Evolutionary conservation across 2,797 vertebrate species (phyloP), one percentile per base, ranked within the genome.

Genomic region (Peromyscus eremicus): DNA sequence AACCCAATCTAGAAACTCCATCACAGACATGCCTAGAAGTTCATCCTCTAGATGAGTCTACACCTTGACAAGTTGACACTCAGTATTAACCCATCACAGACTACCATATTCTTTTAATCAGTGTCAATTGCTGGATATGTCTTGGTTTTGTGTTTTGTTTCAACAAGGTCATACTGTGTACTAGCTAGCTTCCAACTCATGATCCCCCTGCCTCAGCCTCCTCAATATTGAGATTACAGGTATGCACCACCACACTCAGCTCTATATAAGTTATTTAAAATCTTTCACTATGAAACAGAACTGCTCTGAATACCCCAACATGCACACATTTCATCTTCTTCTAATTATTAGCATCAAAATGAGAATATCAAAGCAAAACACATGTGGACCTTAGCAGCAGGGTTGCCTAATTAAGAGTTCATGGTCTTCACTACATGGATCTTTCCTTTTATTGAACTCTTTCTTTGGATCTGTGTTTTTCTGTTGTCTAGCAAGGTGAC

Each of bases 381-480:
- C 3, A 57, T 49, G 16, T 32, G 29, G 12, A 19, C 49, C 37
- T 89, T 68, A 84, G 91, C 37, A 55, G 87, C 0, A 37, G 77
- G 71, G 62, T 12, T 29, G 16, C n/a, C 71, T 57, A 60, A 29
- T 32, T 64, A 80, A 84, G 84, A 29, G 46, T n/a, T 46, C 43
- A 17, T 14, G 21, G 10, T 37, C 70, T 64, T 25, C 46, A 57
- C 9, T 2, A 57, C 29, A 43, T 9, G 40, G 16, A 21, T 93
- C 46, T 64, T 62, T 85, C 87, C 70, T 88, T 34, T 84, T 55
- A 75, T 25, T 55, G 68, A 52, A 49, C 19, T 21, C 73, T 86
- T 95, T 79, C 82, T 77, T 89, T 40, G 40, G 52, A 60, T 83
- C 57, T 55, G 46, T 17, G 70, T 55, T 81, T 88, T 93, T n/a